phyloP scores from a whole-genome alignment of 2,888 invertebrate genomes.

The Standfussiana lucernea region DNA sequence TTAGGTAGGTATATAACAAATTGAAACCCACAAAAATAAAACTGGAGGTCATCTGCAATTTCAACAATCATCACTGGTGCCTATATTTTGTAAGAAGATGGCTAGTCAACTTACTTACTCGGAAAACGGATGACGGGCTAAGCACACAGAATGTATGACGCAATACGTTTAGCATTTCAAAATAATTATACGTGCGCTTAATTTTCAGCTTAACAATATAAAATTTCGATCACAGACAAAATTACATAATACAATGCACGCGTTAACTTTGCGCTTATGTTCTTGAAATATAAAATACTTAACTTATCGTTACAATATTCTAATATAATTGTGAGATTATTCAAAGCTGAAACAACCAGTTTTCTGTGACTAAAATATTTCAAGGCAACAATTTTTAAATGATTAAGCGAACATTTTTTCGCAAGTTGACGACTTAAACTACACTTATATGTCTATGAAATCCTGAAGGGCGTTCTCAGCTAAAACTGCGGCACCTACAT shows the following conservation, averaged over 20 bases:
- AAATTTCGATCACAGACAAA: slow-evolving; percentile 90
- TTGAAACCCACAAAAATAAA: neutral
- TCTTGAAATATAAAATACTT: slow-evolving; percentile 88
- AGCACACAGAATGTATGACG: slow-evolving; percentile 78
- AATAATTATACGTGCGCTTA: slow-evolving; percentile 80
- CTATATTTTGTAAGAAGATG: neutral
- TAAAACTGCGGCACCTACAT: slow-evolving; percentile 66
- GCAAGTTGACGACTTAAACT: slow-evolving; percentile 72
- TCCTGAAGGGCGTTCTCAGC: slow-evolving; percentile 64
- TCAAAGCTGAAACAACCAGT: slow-evolving; percentile 87
- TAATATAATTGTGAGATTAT: slow-evolving; percentile 85
- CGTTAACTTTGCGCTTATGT: slow-evolving; percentile 84
- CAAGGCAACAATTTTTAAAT: slow-evolving; percentile 86
- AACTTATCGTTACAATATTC: slow-evolving; percentile 85
- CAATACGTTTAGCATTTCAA: slow-evolving; percentile 71
- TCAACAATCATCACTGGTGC: neutral
- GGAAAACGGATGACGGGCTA: slow-evolving; percentile 14
- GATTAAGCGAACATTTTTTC: slow-evolving; percentile 80
- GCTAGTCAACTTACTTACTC: neutral
- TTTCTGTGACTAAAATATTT: slow-evolving; percentile 83
- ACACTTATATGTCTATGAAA: slow-evolving; percentile 65
- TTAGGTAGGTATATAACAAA: neutral
- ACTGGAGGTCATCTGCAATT: slow-evolving; percentile 1
- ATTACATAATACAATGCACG: slow-evolving; percentile 87
- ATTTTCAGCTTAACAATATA: slow-evolving; percentile 88